Evolutionary conservation across 37 sponge, comb jelly and placozoan species (phyloP).

Genomic region (Cliona cf. orientalis): DNA sequence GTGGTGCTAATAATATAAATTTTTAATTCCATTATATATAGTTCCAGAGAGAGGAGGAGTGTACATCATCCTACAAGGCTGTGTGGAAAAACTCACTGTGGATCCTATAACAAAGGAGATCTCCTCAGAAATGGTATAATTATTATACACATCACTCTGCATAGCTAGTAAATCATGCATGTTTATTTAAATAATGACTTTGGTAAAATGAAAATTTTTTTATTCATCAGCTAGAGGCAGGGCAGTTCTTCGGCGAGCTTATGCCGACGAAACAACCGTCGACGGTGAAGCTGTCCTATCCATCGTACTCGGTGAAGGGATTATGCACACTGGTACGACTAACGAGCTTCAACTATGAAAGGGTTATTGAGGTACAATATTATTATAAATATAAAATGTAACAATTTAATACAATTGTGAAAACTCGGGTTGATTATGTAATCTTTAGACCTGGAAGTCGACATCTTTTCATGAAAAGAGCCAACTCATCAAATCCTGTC

Average conservation of each 20-base stretch:
- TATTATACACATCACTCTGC: too few relatives aligned
- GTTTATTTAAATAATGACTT: background rate
- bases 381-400: too few relatives aligned
- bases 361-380: constrained; percentile 31
- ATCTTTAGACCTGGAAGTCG: constrained; percentile 3
- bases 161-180: too few relatives aligned
- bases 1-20: too few relatives aligned
- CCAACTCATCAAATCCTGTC: constrained; percentile 33
- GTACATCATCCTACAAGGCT: constrained; percentile 52
- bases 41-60: constrained; percentile 54
- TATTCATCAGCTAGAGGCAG: constrained; percentile 30
- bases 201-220: background rate
- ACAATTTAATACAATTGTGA: too few relatives aligned
- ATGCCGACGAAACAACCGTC: background rate
- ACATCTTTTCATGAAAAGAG: background rate
- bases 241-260: constrained; percentile 44
- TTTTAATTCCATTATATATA: constrained; percentile 2
- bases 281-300: constrained; percentile 12
- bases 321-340: constrained; percentile 44
- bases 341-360: constrained; percentile 30
- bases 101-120: constrained; percentile 5
- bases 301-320: constrained; percentile 11
- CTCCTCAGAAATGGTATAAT: constrained; percentile 33
- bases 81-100: constrained; percentile 19
- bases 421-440: background rate